Evolutionary conservation across 2,113 vertebrate species (phyloP), one percentile per base, ranked within the genome.

Genomic region (Gallinago jamesoni): DNA sequence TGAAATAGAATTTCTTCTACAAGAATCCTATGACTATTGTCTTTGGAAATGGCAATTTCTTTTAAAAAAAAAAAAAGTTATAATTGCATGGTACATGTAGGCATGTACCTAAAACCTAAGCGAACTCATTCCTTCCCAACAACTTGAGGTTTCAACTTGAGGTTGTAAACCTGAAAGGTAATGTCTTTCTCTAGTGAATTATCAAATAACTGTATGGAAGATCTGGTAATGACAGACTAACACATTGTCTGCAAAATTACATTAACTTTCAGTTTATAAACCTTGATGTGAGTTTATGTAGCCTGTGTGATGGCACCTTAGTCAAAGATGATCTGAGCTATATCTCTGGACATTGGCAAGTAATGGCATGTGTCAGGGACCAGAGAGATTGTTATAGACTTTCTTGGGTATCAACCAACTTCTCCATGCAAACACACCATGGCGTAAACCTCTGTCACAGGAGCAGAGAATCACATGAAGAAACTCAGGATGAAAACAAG

Each of bases 11-110:
- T 63, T 78, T 81, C 14, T 52, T 70, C 37, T 62, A 19, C 31
- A 62, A 67, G 33, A 78, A 87, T 53, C 0, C 0, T 57, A 13
- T 52, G 33, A 22, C 7, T 57, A 37, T 16, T 63, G 3, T 39
- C 31, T 72, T 75, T 72, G 19, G 27, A 94, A 90, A 62, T 19
- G 52, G 1, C 6, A 75, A 12, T 4, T 59, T 1, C 2, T 66
- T 82, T 75, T 28, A 3, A 53, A 56, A 90, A 73, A 43, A 15
- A 15, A 57, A 25, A 64, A 39, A 13, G 35, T 10, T 57, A 18
- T n/a, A 83, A 27, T 55, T 68, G 7, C 27, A 75, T 35, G 21
- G 12, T 39, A 28, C 4, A 4, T 39, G 9, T 6, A 84, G 20
- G 35, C 11, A 73, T 12, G 25, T 43, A 43, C 41, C 41, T 43